Conservation (phyloP, 2,888 invertebrate genomes). For the Microdon myrmicae region DNA sequence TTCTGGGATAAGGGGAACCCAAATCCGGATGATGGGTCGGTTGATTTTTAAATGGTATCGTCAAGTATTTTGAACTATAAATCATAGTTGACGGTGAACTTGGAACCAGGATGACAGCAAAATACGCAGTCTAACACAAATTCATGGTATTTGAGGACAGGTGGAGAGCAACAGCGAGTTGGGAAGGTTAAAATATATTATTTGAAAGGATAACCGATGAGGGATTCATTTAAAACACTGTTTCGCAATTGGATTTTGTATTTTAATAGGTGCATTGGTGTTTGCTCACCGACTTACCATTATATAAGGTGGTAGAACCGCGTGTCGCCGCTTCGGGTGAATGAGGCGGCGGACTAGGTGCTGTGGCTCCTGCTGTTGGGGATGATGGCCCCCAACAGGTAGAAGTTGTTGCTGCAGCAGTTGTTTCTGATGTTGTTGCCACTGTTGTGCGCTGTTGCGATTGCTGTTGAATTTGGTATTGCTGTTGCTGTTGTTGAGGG, state of each 20-base stretch:
- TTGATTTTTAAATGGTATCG: constrained; percentile 32
- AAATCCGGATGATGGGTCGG: background rate
- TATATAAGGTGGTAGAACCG: constrained; percentile 80
- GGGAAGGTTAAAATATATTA: background rate
- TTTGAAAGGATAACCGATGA: constrained; percentile 32
- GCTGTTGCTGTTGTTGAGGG: constrained; percentile 49
- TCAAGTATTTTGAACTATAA: constrained; percentile 49
- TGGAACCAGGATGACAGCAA: constrained; percentile 4
- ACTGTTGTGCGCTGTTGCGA: constrained; percentile 54
- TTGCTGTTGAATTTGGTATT: constrained; percentile 28
- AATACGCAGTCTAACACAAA: background rate
- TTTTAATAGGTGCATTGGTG: background rate
- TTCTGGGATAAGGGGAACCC: constrained; percentile 1
- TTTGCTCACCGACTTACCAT: constrained; percentile 71
- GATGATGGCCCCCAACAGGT: constrained; percentile 80
- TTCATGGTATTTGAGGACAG: background rate
- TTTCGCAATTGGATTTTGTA: background rate
- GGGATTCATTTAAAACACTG: constrained; percentile 20
- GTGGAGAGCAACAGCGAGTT: background rate
- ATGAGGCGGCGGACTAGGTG: constrained; percentile 78
- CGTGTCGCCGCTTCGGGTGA: constrained; percentile 71
- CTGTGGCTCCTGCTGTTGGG: constrained; percentile 80
- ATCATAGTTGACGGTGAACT: constrained; percentile 25
- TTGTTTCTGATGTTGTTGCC: constrained; percentile 28
- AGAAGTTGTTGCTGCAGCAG: constrained; percentile 62